Base-by-base conservation (phyloP, 2,113 vertebrate genomes). In the Cyanistes caeruleus region DNA sequence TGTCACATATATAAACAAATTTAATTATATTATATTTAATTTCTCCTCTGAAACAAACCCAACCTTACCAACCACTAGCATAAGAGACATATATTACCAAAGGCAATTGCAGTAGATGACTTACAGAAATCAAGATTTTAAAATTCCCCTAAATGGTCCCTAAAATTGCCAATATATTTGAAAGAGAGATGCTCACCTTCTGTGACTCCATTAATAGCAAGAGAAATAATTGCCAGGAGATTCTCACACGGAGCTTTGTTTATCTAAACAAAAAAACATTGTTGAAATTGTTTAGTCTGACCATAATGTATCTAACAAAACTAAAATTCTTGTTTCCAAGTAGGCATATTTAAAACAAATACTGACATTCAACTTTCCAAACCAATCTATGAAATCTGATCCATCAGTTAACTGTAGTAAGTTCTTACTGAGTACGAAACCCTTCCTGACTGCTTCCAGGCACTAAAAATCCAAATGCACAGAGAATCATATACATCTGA, bases 191-290 rank as follows among this genome's bases (percentile, higher is more conserved):
- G 91, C 97, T 98, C 92, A 99, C 99, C 99, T 98, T 99, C 99
- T 93, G 99, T 99, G 41, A 99, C 99, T 67, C 98, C 99, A 96
- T 96, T 98, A 96, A 99, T 99, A 93, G 99, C 99, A 97, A 99
- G 98, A 90, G 98, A 99, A 97, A 99, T 99, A 93, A 99, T 98
- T 93, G 99, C 97, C 97, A 99, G 97, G 80, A 99, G 99, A 68
- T 99, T 99, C 84, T 99, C 99, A 97, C 99, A 99, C 7, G 97
- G 98, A 21, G 97, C 96, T 95, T 98, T 98, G 90, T 99, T 99
- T 95, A 99, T 98, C 99, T 98, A 97, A 96, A 98, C 14, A 93
- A 84, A 94, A 79, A 39, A 95, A 85, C 3, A 92, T 15, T 6
- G 17, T 68, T 91, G 51, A 87, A 96, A 18, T 63, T 82, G 37